Evolutionary conservation across 2,797 vertebrate genomes (phyloP).

Genomic region (Tarsius wallacei): DNA sequence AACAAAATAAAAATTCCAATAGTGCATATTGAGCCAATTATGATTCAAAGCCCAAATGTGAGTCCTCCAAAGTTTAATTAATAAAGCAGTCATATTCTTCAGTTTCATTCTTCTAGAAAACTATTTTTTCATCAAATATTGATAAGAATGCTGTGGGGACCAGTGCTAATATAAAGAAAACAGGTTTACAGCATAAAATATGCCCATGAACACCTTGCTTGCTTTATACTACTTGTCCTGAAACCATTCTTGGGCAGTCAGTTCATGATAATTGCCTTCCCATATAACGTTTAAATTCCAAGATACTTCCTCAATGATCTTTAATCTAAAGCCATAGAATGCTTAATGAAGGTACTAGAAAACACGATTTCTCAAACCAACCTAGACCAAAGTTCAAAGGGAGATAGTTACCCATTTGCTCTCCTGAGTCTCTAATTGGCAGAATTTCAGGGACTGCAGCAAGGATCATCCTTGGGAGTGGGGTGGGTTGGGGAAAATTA

Average conservation of each 20-base stretch:
- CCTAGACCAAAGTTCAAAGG: neutral
- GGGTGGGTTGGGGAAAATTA: neutral
- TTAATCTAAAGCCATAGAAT: slow-evolving; percentile 40
- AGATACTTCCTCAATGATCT: slow-evolving; percentile 34
- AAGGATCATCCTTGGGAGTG: neutral
- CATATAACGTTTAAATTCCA: slow-evolving; percentile 28
- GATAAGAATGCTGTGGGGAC: neutral
- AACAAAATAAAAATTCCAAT: slow-evolving; percentile 63
- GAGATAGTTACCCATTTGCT: neutral
- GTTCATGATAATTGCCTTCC: neutral
- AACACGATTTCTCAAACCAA: slow-evolving; percentile 2
- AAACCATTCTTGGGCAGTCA: neutral
- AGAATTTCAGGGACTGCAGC: neutral
- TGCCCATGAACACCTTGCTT: neutral
- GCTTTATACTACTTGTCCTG: neutral
- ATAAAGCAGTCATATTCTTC: neutral
- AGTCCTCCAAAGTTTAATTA: slow-evolving; percentile 51
- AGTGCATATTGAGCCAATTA: neutral
- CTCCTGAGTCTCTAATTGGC: slow-evolving; percentile 15
- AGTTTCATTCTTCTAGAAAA: slow-evolving; percentile 32
- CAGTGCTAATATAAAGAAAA: neutral
- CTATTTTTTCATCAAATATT: neutral
- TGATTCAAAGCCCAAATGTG: neutral
- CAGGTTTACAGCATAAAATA: neutral
- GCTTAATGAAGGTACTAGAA: slow-evolving; percentile 14